phyloP scores from a whole-genome alignment of 2,888 invertebrate species.

The Rotaria socialis region DNA sequence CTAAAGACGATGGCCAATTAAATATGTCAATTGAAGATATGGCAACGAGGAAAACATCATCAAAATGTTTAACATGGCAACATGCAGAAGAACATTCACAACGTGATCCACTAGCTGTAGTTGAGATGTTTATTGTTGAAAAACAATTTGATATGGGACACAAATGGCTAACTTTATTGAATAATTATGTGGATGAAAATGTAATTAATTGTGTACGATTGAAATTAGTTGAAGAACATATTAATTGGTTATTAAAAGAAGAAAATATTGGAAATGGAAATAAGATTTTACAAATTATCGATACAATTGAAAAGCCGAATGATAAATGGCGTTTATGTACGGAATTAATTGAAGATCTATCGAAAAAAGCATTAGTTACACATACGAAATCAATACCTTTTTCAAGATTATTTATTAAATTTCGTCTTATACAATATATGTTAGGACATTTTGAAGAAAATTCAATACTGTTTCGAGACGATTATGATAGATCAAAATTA shows the following conservation, averaged over 20 bases:
- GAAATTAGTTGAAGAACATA: slow-evolving; percentile 36
- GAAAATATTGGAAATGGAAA: background rate
- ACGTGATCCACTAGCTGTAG: slow-evolving; percentile 20
- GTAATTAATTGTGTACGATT: background rate
- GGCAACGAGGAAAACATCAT: slow-evolving; percentile 13
- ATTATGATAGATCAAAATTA: slow-evolving; percentile 13
- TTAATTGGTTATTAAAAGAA: background rate
- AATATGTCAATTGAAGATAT: background rate
- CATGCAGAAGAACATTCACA: slow-evolving; percentile 37
- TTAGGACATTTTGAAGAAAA: slow-evolving; percentile 2
- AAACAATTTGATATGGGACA: slow-evolving; percentile 26
- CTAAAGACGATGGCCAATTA: background rate
- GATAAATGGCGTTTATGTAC: slow-evolving; percentile 34
- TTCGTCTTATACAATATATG: slow-evolving; percentile 34
- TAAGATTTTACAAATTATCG: slow-evolving; percentile 12
- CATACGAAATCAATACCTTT: background rate
- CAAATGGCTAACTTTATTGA: slow-evolving; percentile 34
- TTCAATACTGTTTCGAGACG: background rate
- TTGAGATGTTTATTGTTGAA: background rate
- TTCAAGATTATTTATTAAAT: slow-evolving; percentile 21
- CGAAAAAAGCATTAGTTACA: background rate
- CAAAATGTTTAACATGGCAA: slow-evolving; percentile 46
- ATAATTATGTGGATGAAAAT: background rate
- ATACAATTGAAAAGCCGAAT: background rate
- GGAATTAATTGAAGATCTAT: slow-evolving; percentile 4